Base-by-base conservation (phyloP, 2,888 invertebrate species). In the Lasioglossum vierecki region DNA sequence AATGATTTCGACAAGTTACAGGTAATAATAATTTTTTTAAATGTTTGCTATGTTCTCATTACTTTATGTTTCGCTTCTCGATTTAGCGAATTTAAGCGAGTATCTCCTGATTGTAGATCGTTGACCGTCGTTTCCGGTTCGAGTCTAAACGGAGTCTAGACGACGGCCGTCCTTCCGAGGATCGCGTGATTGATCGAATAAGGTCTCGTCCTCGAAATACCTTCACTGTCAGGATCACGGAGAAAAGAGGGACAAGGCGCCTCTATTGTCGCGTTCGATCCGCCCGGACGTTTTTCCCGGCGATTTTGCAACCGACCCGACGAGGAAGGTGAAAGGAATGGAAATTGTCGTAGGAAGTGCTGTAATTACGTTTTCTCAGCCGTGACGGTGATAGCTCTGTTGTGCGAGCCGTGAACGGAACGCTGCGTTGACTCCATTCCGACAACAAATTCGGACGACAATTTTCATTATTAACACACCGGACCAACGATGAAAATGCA, bases 201-300 rank as follows among this genome's bases (percentile, higher is more conserved):
- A 86, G 88, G 75, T 81, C 83, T 70, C 79, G 81, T 79, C 75
- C 80, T 76, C 63, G 73, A 81, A 73, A 76, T 70, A 60, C 72
- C 79, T 73, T 76, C 83, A 79, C 49, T 83, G 79, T 60, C 79
- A 79, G 76, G 76, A 83, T 76, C 84, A 83, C n/a, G 78, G 78
- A 57, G 66, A 30, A 78, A 78, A 75, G 44, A 78, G 77, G 71
- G 74, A 39, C 84, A 70, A 71, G 63, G 30, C 39, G 71, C 41
- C 53, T 26, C 68, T 41, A 66, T 76, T n/a, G 66, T 53, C 41
- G 15, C 13, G 74, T 41, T 60, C 73, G 57, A 26, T 30, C 35
- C 63, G 60, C n/a, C 15, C 30, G 46, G 13, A n/a, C 18, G 49
- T 66, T 44, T 68, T 70, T 70, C 70, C n/a, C 26, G 53, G 4